Evolutionary conservation across 2,113 vertebrate species (phyloP).

Genomic region (Epinephelus fuscoguttatus): DNA sequence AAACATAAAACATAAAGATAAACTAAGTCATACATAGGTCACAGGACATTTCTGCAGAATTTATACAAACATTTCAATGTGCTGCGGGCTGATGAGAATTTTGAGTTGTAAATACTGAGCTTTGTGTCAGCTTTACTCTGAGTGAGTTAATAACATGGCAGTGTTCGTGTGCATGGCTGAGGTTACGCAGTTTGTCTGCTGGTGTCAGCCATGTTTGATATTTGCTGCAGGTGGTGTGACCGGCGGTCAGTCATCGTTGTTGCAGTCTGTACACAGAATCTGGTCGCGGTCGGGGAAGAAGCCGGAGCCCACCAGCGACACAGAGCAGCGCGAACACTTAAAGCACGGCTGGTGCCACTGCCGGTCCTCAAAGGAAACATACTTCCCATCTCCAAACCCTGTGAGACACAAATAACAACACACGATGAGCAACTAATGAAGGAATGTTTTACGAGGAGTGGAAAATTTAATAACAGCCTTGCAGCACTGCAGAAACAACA

Average conservation of each 20-base stretch:
- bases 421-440: slow-evolving; percentile 16
- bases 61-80: slow-evolving; percentile 46
- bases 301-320: slow-evolving; percentile 94
- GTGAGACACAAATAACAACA: slow-evolving; percentile 3
- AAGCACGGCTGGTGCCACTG: slow-evolving; percentile 99
- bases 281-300: slow-evolving; percentile 92
- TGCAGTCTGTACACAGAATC: slow-evolving; percentile 94
- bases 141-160: slow-evolving; percentile 23
- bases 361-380: slow-evolving; percentile 94
- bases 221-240: background rate
- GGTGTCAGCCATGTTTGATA: background rate
- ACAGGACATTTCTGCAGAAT: slow-evolving; percentile 33
- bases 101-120: slow-evolving; percentile 46
- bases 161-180: slow-evolving; percentile 52
- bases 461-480: slow-evolving; percentile 33
- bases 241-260: slow-evolving; percentile 80
- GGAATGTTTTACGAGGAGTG: background rate
- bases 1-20: slow-evolving; percentile 27
- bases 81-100: slow-evolving; percentile 11
- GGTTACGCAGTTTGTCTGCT: slow-evolving; percentile 14
- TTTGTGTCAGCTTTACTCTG: slow-evolving; percentile 20
- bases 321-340: slow-evolving; percentile 91
- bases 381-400: slow-evolving; percentile 97
- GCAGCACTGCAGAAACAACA: slow-evolving; percentile 10
- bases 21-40: slow-evolving; percentile 11